Base-by-base conservation (phyloP, 2,797 vertebrate species). In the Manis javanica region DNA sequence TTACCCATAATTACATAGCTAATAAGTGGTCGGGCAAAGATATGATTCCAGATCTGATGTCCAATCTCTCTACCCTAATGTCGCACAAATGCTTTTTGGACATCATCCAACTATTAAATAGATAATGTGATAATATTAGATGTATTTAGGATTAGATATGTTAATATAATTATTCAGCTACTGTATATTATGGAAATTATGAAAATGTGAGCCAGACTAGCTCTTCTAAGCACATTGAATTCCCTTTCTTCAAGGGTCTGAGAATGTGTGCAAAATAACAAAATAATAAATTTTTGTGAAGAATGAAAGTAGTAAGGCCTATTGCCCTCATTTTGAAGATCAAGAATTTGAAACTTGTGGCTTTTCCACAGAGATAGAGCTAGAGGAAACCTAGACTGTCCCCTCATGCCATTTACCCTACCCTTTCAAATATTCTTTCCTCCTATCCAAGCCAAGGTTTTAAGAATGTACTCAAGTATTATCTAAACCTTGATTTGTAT, bases 281-380 rank as follows among this genome's bases (percentile, higher is more conserved):
- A 84, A 90, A 51, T 90, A 55, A n/a, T 89, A 59, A 51, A 68
- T 10, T 92, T 91, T 88, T 75, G 12, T 96, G 86, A 91, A 61
- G 21, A 74, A 59, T 81, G 46, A 26, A 71, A 88, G 15, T 81
- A 68, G 61, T 68, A 66, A 46, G 42, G 29, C 75, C 39, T 92
- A 1, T 66, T 55, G 2, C 34, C 9, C 61, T 79, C 5, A 82
- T 74, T 95, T 96, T 87, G 74, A 97, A 90, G 26, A 57, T 71
- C n/a, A 92, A 69, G 63, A 86, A 61, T 92, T 49, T 66, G 57
- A 72, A 37, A 64, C n/a, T n/a, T n/a, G n/a, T n/a, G 68, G 64
- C 46, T 88, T 93, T 94, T 21, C 34, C 23, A 51, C 11, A 46
- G n/a, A 19, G 49, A 5, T 66, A 49, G 18, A 71, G 69, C 63